Conservation (phyloP, 1,140 invertebrate genomes). For the Mylabris phalerata region DNA sequence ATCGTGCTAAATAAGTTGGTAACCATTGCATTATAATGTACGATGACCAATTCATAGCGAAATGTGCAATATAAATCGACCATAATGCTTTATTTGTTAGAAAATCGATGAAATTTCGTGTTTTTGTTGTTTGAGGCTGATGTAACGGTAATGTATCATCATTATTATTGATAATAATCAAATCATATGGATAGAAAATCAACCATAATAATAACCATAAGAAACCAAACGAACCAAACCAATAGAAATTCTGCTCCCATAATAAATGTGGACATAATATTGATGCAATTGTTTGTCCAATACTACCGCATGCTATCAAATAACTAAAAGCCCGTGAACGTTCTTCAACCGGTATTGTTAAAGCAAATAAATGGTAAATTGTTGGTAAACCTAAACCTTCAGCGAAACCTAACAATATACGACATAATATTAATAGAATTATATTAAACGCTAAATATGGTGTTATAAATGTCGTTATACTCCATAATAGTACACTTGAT, state of each 20-base stretch:
- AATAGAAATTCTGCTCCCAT: constrained; percentile 67
- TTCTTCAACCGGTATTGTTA: constrained; percentile 67
- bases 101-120: constrained; percentile 58
- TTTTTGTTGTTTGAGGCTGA: constrained; percentile 49
- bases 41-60: constrained; percentile 79
- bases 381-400: constrained; percentile 70
- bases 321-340: constrained; percentile 71
- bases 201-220: constrained; percentile 65
- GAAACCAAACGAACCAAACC: constrained; percentile 65
- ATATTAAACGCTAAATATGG: constrained; percentile 62
- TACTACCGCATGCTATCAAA: constrained; percentile 64
- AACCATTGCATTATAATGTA: constrained; percentile 83
- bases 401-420: constrained; percentile 65
- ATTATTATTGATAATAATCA: constrained; percentile 29
- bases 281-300: constrained; percentile 72
- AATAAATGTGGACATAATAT: constrained; percentile 59
- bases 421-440: constrained; percentile 54
- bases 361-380: constrained; percentile 74
- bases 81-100: constrained; percentile 66
- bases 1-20: constrained; percentile 64
- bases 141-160: constrained; percentile 62
- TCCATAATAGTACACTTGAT: constrained; percentile 69
- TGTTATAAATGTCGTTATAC: constrained; percentile 65
- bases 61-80: constrained; percentile 74
- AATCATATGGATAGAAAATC: constrained; percentile 53